These are phyloP conservation scores for Xanthostigma xanthostigma DNA, from an alignment of 2,888 invertebrate genomes.

Conservation along the genomic window DNA sequence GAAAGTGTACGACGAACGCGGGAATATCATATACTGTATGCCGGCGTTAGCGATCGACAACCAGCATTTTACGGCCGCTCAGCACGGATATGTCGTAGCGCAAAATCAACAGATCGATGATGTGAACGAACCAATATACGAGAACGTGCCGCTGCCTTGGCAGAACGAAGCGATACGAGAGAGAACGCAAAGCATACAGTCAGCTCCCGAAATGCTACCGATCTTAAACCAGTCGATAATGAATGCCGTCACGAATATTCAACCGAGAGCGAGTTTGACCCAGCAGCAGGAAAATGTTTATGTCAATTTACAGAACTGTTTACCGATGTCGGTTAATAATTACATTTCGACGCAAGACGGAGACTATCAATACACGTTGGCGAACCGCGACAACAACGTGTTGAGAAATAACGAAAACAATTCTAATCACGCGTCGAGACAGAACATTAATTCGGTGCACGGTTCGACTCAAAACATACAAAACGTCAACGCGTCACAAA, in stretches of 20 bases:
- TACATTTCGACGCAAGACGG: too few species aligned
- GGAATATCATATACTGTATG: constrained; percentile 48
- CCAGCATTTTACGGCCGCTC: constrained; percentile 25
- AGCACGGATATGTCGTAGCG: constrained; percentile 34
- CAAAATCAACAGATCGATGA: constrained; percentile 31
- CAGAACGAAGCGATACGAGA: constrained; percentile 24
- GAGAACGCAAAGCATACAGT: constrained; percentile 53
- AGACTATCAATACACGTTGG: too few species aligned
- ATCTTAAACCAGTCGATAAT: constrained; percentile 10
- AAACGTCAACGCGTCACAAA: neutral
- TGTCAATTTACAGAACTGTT: neutral
- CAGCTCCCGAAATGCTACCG: constrained; percentile 44
- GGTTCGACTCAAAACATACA: neutral
- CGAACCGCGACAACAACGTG: too few species aligned
- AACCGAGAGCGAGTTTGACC: neutral
- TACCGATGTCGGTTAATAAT: too few species aligned
- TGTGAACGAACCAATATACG: constrained; percentile 62
- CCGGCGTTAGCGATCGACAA: constrained; percentile 33
- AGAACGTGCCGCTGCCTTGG: constrained; percentile 63
- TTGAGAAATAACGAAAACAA: too few species aligned
- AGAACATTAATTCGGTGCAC: neutral
- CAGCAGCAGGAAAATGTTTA: neutral
- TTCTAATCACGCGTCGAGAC: too few species aligned
- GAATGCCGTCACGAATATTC: neutral
- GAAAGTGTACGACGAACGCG: constrained; percentile 44